These are phyloP conservation scores for Drosophila stalkeri DNA, from an alignment of 2,888 invertebrate species.

Conservation along the genomic window DNA sequence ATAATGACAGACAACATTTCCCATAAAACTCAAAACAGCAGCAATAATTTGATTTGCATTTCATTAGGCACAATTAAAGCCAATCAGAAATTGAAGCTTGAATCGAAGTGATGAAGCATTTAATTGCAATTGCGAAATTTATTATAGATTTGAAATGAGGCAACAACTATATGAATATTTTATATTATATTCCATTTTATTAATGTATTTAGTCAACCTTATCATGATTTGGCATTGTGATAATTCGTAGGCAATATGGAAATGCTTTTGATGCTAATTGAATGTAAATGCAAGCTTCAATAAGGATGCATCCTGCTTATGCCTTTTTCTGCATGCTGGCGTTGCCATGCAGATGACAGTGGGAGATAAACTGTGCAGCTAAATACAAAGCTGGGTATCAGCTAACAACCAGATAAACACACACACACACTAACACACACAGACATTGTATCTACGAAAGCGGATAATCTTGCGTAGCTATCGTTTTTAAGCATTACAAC, in stretches of 20 bases:
- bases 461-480: constrained; percentile 51
- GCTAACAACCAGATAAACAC: constrained; percentile 59
- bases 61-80: background rate
- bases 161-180: too few relatives aligned
- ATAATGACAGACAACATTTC: constrained; percentile 3
- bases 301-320: background rate
- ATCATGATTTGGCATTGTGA: background rate
- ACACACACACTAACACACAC: background rate
- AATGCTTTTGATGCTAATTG: background rate
- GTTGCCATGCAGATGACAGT: constrained; percentile 41
- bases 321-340: constrained; percentile 13
- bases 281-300: background rate
- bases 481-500: constrained; percentile 35
- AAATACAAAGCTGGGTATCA: constrained; percentile 30
- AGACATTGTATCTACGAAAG: constrained; percentile 33
- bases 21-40: constrained; percentile 22
- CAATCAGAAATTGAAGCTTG: background rate
- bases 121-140: background rate
- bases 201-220: too few relatives aligned
- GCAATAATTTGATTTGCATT: constrained; percentile 32
- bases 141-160: background rate
- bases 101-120: too few relatives aligned
- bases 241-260: background rate
- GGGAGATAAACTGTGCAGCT: constrained; percentile 35
- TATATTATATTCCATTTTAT: too few relatives aligned